Evolutionary conservation across 2,113 vertebrate genomes (phyloP), one percentile per base, ranked within the genome.

Genomic region (Psammodynastes pulverulentus): DNA sequence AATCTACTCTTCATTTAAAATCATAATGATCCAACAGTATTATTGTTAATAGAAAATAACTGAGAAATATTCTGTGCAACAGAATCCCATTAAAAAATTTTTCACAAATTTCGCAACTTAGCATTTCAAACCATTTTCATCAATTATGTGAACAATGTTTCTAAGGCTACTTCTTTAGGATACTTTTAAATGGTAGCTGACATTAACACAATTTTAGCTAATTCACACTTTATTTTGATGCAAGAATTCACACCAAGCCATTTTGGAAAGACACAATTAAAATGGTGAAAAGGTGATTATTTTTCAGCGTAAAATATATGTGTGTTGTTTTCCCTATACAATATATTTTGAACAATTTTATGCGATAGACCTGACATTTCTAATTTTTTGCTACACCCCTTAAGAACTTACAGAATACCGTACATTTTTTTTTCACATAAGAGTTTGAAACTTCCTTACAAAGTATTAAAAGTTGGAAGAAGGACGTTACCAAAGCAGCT

Each of bases 151-250:
- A 3, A 85, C 43, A 39, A 72, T 29, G 4, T 24, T 79, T 72
- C 39, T 90, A 39, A 26, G 23, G n/a, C 34, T 54, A 51, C 21
- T 89, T 84, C n/a, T 49, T 89, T 58, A 43, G 45, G 52, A 89
- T n/a, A 53, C 21, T 79, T 10, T 34, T 89, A 51, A 72, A 89
- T 92, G 29, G 43, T 51, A 85, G 85, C 88, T 43, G n/a, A 62
- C 29, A 56, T 54, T 86, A 89, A 89, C 89, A 92, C 89, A 62
- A 85, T 53, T 45, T n/a, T 17, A 1, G 43, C 72, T 34, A 29
- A 9, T 49, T 92, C 29, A 49, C 91, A n/a, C n/a, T 51, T 88
- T 85, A 86, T 86, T 92, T 89, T 92, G 23, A 89, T 89, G n/a
- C 79, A 86, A 62, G 29, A 34, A 24, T 51, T 85, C 72, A 86